Evolutionary conservation across 2,888 invertebrate genomes (phyloP).

Genomic region (Drosophila pegasa): DNA sequence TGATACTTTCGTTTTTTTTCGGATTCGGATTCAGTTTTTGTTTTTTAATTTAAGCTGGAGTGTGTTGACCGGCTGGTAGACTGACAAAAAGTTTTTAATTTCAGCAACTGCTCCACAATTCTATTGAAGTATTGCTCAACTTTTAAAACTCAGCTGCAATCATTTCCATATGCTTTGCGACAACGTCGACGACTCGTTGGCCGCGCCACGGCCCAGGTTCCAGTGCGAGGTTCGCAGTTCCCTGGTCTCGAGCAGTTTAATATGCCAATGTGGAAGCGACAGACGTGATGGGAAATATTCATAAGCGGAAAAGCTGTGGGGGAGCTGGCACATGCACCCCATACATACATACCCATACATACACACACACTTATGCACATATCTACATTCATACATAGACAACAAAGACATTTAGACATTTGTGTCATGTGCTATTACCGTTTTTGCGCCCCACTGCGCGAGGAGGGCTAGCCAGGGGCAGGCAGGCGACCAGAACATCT

Average conservation of each 20-base stretch:
- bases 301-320: slow-evolving; percentile 74
- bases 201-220: slow-evolving; percentile 20
- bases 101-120: slow-evolving; percentile 55
- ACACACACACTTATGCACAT: not conserved
- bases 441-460: slow-evolving; percentile 57
- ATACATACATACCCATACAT: not conserved
- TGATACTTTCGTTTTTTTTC: slow-evolving; percentile 71
- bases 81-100: slow-evolving; percentile 59
- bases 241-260: slow-evolving; percentile 31
- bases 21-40: slow-evolving; percentile 27
- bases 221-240: slow-evolving; percentile 11
- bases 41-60: slow-evolving; percentile 26
- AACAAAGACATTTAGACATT: slow-evolving; percentile 56
- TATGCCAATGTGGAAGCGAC: slow-evolving; percentile 54
- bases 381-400: not conserved
- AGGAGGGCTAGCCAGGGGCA: slow-evolving; percentile 40
- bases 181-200: not conserved
- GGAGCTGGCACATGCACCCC: slow-evolving; percentile 38
- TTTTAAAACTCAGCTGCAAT: slow-evolving; percentile 56
- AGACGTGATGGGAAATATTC: slow-evolving; percentile 74
- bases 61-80: slow-evolving; percentile 45
- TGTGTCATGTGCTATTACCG: slow-evolving; percentile 72
- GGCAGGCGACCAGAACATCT: slow-evolving; percentile 58
- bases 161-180: slow-evolving; percentile 46
- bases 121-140: slow-evolving; percentile 64